Base-by-base conservation (phyloP, 2,113 vertebrate species). In the Speoplatyrhinus poulsoni region DNA sequence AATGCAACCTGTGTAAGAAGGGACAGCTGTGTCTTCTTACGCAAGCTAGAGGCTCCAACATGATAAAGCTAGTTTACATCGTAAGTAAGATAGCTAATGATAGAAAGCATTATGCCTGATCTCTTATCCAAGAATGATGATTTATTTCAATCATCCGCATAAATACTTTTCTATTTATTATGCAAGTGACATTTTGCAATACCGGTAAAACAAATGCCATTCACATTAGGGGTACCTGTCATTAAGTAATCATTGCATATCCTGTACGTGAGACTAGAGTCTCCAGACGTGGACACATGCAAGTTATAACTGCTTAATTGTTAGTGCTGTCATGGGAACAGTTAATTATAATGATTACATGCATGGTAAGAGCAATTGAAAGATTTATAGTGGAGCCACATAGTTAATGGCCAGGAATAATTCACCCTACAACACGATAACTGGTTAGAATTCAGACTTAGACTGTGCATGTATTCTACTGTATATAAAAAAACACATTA, bases 241-340 rank as follows among this genome's bases (percentile, higher is more conserved):
- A 32, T 73, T 83, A 80, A 65, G 70, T 72, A 63, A 63, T 56
- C 83, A 78, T 88, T 26, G 26, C 26, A 26, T 26, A 26, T 26
- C 26, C 26, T 26, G 26, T 26, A 3, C 26, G 85, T 41, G 36
- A 41, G 36, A 41, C 36, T 41, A 8, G 36, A 41, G 36, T 41
- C 36, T 41, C 36, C 7, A 26, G 26, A 8, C 36, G 89, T 81
- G 75, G 71, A 75, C 65, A 79, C 78, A 83, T 83, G 78, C 82
- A 81, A 76, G 82, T 76, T 76, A 75, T 83, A 75, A 73, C 79
- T 81, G 79, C 12, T 55, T 90, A 83, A 82, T 69, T 81, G 85
- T 87, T 86, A 85, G 83, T 63, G 87, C 79, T 79, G 83, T 76
- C 79, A 85, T 64, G 88, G 84, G 73, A 63, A 88, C 67, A 60